phyloP scores from a whole-genome alignment of 2,888 invertebrate genomes.

The Apocheima hispidaria region DNA sequence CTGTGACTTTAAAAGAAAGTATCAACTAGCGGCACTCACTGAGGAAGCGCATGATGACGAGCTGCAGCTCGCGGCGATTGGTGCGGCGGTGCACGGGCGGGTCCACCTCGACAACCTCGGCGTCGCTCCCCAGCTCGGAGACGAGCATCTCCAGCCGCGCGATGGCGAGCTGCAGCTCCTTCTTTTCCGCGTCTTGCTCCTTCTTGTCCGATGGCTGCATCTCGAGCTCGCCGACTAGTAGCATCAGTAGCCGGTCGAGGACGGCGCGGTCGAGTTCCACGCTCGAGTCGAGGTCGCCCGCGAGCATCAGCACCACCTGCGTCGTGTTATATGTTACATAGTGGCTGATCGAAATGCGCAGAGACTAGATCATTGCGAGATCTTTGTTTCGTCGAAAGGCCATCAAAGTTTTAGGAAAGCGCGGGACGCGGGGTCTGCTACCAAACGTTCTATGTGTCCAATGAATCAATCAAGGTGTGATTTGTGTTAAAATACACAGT shows the following conservation, averaged over 20 bases:
- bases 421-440: too few species aligned
- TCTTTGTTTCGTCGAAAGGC: too few species aligned
- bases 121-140: slow-evolving; percentile 89
- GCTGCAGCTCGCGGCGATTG: slow-evolving; percentile 93
- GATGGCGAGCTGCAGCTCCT: slow-evolving; percentile 95
- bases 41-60: slow-evolving; percentile 94
- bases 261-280: slow-evolving; percentile 93
- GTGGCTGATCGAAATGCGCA: too few species aligned
- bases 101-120: slow-evolving; percentile 74
- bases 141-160: slow-evolving; percentile 92
- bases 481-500: too few species aligned
- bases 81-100: slow-evolving; percentile 88
- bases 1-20: too few species aligned
- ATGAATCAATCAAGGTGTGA: too few species aligned
- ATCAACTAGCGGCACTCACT: slow-evolving; percentile 89
- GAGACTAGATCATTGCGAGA: too few species aligned
- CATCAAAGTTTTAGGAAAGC: too few species aligned
- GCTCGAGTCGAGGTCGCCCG: slow-evolving; percentile 94
- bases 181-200: slow-evolving; percentile 87
- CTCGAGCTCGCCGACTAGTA: slow-evolving; percentile 90
- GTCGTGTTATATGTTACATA: neutral
- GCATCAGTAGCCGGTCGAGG: slow-evolving; percentile 90
- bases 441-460: too few species aligned
- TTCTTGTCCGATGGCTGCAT: slow-evolving; percentile 83
- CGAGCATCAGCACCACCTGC: slow-evolving; percentile 94